phyloP scores from a whole-genome alignment of 2,797 vertebrate genomes.

The Gymnoscopelus microlampas region DNA sequence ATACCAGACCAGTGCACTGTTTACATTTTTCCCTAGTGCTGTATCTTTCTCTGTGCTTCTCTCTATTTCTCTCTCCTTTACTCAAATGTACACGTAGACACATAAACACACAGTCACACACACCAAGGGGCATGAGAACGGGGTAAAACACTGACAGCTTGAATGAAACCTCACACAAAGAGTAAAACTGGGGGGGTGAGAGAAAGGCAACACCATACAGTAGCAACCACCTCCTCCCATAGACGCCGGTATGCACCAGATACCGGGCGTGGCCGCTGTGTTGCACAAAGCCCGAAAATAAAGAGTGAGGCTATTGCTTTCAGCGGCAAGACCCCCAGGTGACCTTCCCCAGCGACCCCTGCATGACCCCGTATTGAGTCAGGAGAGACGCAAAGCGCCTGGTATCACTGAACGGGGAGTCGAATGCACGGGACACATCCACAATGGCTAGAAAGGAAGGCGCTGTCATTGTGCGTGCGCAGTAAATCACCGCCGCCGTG shows the following conservation, averaged over 20 bases:
- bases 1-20: slow-evolving; percentile 57
- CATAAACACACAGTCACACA: slow-evolving; percentile 39
- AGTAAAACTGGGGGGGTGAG: slow-evolving; percentile 59
- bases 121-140: slow-evolving; percentile 74
- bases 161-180: slow-evolving; percentile 79
- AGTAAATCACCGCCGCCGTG: slow-evolving; percentile 70
- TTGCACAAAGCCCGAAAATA: slow-evolving; percentile 78
- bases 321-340: slow-evolving; percentile 77
- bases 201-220: slow-evolving; percentile 82
- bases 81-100: not conserved
- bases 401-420: slow-evolving; percentile 68
- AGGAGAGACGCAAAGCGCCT: slow-evolving; percentile 60
- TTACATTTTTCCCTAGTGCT: slow-evolving; percentile 57
- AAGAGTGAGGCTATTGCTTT: slow-evolving; percentile 78
- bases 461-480: slow-evolving; percentile 61
- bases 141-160: slow-evolving; percentile 73
- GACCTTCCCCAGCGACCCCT: slow-evolving; percentile 78
- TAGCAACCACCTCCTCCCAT: slow-evolving; percentile 73
- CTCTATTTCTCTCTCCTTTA: slow-evolving; percentile 6
- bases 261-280: slow-evolving; percentile 78
- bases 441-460: slow-evolving; percentile 73
- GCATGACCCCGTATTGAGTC: slow-evolving; percentile 73
- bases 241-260: slow-evolving; percentile 73
- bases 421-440: slow-evolving; percentile 54
- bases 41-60: slow-evolving; percentile 50